These are phyloP conservation scores for Phainopepla nitens DNA, from an alignment of 2,113 vertebrate species.

Conservation along the genomic window DNA sequence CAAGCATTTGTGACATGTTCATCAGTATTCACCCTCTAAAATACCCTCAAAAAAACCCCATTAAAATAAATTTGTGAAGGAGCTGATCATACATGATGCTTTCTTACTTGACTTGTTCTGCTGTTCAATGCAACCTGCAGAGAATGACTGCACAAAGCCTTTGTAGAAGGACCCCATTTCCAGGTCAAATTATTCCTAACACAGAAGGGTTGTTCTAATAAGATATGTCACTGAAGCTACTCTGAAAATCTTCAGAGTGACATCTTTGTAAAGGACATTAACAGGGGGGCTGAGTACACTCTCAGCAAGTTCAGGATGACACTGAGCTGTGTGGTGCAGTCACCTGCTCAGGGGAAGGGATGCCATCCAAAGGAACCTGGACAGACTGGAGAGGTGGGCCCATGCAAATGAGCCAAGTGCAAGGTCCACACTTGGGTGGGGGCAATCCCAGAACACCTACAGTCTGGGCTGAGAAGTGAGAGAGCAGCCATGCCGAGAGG, in stretches of 20 bases:
- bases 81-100: not conserved
- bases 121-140: not conserved
- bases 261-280: not conserved
- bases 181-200: not conserved
- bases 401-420: not conserved
- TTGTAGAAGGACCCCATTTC: not conserved
- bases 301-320: not conserved
- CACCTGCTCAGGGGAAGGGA: not conserved
- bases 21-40: not conserved
- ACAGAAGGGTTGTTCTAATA: not conserved
- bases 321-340: not conserved
- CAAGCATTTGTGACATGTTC: not conserved
- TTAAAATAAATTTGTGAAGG: not conserved
- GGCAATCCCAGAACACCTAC: not conserved
- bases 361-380: not conserved
- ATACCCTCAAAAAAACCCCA: not conserved
- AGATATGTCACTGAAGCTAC: not conserved
- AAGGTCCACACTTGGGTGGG: not conserved
- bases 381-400: not conserved
- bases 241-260: not conserved
- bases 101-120: not conserved
- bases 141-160: not conserved
- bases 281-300: fast-evolving
- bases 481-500: not conserved
- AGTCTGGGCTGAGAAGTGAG: not conserved